Evolutionary conservation across 2,888 invertebrate species (phyloP), one percentile per base, ranked within the genome.

Genomic region (Synanthedon formicaeformis): DNA sequence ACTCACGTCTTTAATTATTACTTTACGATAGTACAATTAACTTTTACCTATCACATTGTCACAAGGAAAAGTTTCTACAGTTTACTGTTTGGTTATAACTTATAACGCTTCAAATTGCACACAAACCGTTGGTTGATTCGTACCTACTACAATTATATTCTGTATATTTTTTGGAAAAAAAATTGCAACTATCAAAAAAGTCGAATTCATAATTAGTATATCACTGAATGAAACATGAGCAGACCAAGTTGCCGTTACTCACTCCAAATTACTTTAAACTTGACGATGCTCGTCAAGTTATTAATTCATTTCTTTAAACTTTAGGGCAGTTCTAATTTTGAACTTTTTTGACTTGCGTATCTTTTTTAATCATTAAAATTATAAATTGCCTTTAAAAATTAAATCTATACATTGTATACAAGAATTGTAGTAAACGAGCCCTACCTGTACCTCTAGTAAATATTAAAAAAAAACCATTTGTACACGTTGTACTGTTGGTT

Each of bases 211-310:
- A 34, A 58, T 45, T 50, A 51, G 52, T 60, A 62, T 52, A 58
- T 53, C 58, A 55, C 58, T 58, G 58, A 56, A 61, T 66, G 64
- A 72, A 66, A 57, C 52, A 54, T 56, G 52, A 65, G 59, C 51
- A 45, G 12, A 8, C 12, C 45, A 45, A 27, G 27, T 8, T 10
- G 8, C 45, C 13, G 45, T 45, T 45, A 45, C 45, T 45, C n/a
- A 12, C 13, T 45, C n/a, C 45, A 13, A 45, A 45, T 45, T 6
- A 45, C n/a, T 45, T 45, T 45, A 34, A 34, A 34, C 10, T 34
- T 34, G 2, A 3, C 6, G 34, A 10, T 34, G 27, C 27, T 34
- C 27, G 27, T 34, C 12, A 45, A 11, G n/a, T 45, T 45, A 45
- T n/a, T 45, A 5, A 45, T 45, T 45, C 14, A 45, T 45, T 14